phyloP scores from a whole-genome alignment of 2,888 invertebrate genomes.

The Thalpophila matura region DNA sequence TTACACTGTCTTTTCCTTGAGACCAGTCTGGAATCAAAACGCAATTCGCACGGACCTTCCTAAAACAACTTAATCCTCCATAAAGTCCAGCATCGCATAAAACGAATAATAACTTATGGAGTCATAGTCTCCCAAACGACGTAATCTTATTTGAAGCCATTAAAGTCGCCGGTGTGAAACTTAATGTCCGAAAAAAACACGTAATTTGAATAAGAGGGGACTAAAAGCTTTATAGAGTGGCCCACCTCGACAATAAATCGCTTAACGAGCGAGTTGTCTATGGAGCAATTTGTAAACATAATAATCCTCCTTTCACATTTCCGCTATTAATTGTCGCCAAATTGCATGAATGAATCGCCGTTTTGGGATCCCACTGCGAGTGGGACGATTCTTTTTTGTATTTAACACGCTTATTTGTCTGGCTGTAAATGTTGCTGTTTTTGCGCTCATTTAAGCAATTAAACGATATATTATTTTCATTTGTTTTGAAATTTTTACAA shows the following conservation, averaged over 20 bases:
- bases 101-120: slow-evolving; percentile 45
- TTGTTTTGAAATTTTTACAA: slow-evolving; percentile 1
- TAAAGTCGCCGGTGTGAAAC: slow-evolving; percentile 45
- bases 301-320: slow-evolving; percentile 70
- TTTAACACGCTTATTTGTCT: slow-evolving; percentile 4
- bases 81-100: slow-evolving; percentile 43
- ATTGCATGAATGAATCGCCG: slow-evolving; percentile 66
- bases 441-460: slow-evolving; percentile 13
- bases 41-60: neutral
- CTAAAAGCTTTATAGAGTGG: slow-evolving; percentile 54
- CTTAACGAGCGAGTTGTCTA: slow-evolving; percentile 59
- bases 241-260: slow-evolving; percentile 66
- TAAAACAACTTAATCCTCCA: slow-evolving; percentile 34
- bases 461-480: slow-evolving; percentile 15
- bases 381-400: slow-evolving; percentile 15
- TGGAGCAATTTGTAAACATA: slow-evolving; percentile 70
- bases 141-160: slow-evolving; percentile 51
- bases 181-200: slow-evolving; percentile 54
- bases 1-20: no score
- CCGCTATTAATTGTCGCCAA: slow-evolving; percentile 68
- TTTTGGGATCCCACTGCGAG: slow-evolving; percentile 58
- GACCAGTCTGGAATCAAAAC: slow-evolving; percentile 13
- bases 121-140: slow-evolving; percentile 37
- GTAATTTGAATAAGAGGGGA: slow-evolving; percentile 54
- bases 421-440: slow-evolving; percentile 10